phyloP scores from a whole-genome alignment of 2,113 vertebrate species.

The Trematomus loennbergii region DNA sequence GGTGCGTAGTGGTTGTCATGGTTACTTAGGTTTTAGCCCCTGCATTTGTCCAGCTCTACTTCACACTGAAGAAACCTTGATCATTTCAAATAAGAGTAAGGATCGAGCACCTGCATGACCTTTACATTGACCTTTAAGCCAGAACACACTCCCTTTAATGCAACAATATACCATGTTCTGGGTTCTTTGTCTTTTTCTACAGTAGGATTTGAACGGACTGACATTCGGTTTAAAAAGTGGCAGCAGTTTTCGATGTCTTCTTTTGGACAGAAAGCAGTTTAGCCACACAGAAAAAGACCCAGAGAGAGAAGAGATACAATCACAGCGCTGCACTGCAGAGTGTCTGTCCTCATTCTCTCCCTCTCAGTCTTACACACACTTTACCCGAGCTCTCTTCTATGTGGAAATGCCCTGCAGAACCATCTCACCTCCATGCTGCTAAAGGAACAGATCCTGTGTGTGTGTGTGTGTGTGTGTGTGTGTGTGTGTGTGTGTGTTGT shows the following conservation, averaged over 20 bases:
- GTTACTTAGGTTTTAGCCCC: constrained; percentile 12
- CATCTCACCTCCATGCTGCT: constrained; percentile 15
- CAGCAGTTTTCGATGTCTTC: background rate
- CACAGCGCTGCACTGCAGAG: constrained; percentile 28
- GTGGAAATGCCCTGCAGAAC: background rate
- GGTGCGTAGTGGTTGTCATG: constrained; percentile 41
- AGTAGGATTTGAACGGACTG: background rate
- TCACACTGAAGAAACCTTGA: background rate
- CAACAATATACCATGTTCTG: background rate
- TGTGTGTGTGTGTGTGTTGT: background rate
- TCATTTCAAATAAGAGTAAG: background rate
- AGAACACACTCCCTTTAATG: background rate
- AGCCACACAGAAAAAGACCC: background rate
- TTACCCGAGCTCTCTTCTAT: background rate
- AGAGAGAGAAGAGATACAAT: constrained; percentile 1
- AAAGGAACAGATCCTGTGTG: constrained; percentile 7
- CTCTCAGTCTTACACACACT: background rate
- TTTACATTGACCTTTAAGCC: background rate
- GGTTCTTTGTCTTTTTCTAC: background rate
- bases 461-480: constrained; percentile 6
- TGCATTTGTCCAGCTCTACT: background rate
- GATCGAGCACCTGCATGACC: background rate
- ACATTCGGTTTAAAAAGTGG: background rate
- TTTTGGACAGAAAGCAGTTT: background rate
- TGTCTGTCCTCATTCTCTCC: constrained; percentile 21